Evolutionary conservation across 1,140 invertebrate genomes (phyloP), one percentile per base, ranked within the genome.

Genomic region (Bombus waltoni): DNA sequence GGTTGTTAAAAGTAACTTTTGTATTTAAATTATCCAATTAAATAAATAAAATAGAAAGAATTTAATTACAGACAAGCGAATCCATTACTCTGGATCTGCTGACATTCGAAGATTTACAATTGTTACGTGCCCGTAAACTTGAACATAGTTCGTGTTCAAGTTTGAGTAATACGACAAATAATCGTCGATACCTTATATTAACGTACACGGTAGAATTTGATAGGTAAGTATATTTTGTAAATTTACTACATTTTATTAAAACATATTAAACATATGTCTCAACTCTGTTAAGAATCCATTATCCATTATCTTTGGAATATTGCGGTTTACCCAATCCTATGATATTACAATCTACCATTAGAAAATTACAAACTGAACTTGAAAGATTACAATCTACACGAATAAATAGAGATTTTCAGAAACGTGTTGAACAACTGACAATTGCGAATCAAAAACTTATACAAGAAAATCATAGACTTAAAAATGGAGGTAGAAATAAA

Each of bases 241-340:
- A 53, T 59, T 59, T 5, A 32, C 6, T 73, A 66, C 38, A 81
- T 62, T 32, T 53, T 15, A n/a, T 68, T 65, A 44, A 77, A 70
- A 42, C 22, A 71, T 70, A 82, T 42, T 22, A 81, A 86, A 75
- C 75, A 62, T 57, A 87, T 78, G 47, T 28, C 28, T 13, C 1
- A 85, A 78, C 25, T 53, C 78, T 82, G 85, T 73, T 87, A 91
- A 95, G 95, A 89, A 96, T 96, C 59, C 94, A 96, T 90, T 96
- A 96, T 92, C 95, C 96, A 62, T 89, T 96, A 78, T 94, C 95
- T 22, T 71, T 96, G 86, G 95, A 95, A 79, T 96, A 96, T 85
- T 94, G 94, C 89, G 95, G 95, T 71, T 93, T 93, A 73, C 96
- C 96, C 18, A 95, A 96, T 93, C 94, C 95, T 38, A 44, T 89